A percentile compares a stretch with the other conserved stretches of the same genome.
Conservation (phyloP, 1,140 invertebrate genomes). For the Asobara japonica region DNA sequence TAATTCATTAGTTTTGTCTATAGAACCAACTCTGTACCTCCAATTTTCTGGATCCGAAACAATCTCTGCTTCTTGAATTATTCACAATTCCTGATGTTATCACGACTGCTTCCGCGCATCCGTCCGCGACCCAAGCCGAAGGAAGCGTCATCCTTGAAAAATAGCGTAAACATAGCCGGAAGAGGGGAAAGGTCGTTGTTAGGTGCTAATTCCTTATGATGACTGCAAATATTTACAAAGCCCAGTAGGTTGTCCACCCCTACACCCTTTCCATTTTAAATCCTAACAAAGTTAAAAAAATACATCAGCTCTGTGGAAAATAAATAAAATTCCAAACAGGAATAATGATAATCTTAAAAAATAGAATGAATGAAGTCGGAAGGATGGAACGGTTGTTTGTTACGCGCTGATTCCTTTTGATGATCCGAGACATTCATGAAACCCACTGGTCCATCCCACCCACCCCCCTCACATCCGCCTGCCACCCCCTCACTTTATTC, state of each 20-base stretch:
- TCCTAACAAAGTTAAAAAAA: too few relatives aligned
- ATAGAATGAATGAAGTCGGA: not conserved
- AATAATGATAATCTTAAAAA: too few relatives aligned
- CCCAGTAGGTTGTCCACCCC: not conserved
- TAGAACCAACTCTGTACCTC: too few relatives aligned
- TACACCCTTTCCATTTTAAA: too few relatives aligned
- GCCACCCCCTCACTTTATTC: not conserved
- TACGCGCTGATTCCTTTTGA: slow-evolving; percentile 43
- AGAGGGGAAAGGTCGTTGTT: not conserved
- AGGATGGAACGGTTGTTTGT: not conserved
- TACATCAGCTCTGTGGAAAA: too few relatives aligned
- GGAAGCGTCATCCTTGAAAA: not conserved
- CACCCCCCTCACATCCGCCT: not conserved
- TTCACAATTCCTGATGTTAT: not conserved
- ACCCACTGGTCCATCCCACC: not conserved
- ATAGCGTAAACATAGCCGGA: not conserved
- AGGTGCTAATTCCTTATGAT: slow-evolving; percentile 44
- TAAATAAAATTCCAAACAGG: too few relatives aligned
- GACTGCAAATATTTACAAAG: slow-evolving; percentile 31
- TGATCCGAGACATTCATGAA: slow-evolving; percentile 33
- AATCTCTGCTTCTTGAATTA: not conserved
- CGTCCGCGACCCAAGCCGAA: not conserved
- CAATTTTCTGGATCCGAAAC: too few relatives aligned
- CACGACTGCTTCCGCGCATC: not conserved
- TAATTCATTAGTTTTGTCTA: too few relatives aligned